phyloP scores from a whole-genome alignment of 2,888 invertebrate genomes.

The Agonopterix arenella region DNA sequence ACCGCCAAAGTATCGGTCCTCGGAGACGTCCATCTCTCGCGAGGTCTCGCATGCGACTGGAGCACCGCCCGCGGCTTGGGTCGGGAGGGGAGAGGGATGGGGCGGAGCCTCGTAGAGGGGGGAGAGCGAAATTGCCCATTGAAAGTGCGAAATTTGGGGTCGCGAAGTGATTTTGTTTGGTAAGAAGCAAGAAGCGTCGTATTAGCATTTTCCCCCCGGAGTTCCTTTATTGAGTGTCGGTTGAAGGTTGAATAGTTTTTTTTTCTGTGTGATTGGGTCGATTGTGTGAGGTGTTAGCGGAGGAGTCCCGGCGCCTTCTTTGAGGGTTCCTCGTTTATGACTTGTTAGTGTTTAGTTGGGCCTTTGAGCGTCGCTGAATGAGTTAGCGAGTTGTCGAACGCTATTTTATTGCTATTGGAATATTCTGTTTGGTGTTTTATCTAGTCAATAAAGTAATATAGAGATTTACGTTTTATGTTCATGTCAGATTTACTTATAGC shows the following conservation, averaged over 20 bases:
- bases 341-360: conserved; percentile 27
- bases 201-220: conserved; percentile 69
- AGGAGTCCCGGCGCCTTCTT: conserved; percentile 35
- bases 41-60: conserved; percentile 48
- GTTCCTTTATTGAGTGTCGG: conserved; percentile 44
- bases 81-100: conserved; percentile 30
- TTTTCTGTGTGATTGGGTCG: conserved; percentile 67
- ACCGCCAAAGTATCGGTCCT: conserved; percentile 56
- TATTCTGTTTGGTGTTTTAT: background rate
- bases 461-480: background rate
- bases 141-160: conserved; percentile 73
- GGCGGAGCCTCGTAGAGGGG: conserved; percentile 46
- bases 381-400: conserved; percentile 10
- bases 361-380: conserved; percentile 20
- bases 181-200: conserved; percentile 60
- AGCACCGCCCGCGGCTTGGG: conserved; percentile 22
- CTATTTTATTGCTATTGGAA: background rate
- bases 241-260: conserved; percentile 47
- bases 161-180: conserved; percentile 73
- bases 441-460: background rate
- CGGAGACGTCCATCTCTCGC: conserved; percentile 59
- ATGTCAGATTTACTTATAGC: too few relatives aligned
- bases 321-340: conserved; percentile 26
- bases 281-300: conserved; percentile 59
- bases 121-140: conserved; percentile 72